Evolutionary conservation across 92 coral and sea anemone species (phyloP).

Genomic region (Porites rus): DNA sequence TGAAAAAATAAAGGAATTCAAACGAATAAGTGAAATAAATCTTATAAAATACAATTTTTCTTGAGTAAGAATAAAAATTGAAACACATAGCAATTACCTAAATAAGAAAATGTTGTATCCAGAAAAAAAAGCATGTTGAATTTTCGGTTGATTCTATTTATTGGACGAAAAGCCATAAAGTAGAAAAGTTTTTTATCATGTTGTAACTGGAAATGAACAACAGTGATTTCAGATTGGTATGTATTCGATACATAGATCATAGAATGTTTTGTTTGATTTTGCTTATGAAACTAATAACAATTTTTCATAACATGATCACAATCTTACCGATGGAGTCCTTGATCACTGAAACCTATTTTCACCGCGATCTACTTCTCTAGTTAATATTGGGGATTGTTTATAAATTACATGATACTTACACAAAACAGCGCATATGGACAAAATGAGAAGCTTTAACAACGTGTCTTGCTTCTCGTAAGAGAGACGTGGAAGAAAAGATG

Average conservation of each 20-base stretch:
- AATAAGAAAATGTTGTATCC: neutral
- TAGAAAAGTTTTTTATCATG: too few relatives aligned
- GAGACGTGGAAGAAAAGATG: constrained; percentile 87
- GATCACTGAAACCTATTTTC: neutral
- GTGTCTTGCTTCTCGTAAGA: constrained; percentile 98
- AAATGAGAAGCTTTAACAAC: constrained; percentile 88
- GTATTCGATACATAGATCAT: neutral
- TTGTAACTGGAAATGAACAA: neutral
- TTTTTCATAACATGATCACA: neutral
- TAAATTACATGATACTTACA: constrained; percentile 75
- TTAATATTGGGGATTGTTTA: neutral
- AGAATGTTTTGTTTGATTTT: neutral
- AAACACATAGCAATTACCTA: neutral
- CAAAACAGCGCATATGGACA: constrained; percentile 90
- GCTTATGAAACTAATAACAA: neutral
- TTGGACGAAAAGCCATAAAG: neutral
- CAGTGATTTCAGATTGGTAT: neutral
- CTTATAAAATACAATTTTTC: neutral
- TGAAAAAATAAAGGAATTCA: constrained; percentile 38
- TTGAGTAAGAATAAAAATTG: neutral
- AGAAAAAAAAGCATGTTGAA: neutral
- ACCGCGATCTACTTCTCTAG: neutral
- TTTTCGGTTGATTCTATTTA: neutral
- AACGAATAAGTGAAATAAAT: neutral
- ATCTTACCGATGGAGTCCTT: neutral